A percentile compares a stretch with the other conserved stretches of the same genome.
These are phyloP conservation scores for Monarcha castaneiventris DNA, from an alignment of 2,113 vertebrate species.

Conservation along the genomic window DNA sequence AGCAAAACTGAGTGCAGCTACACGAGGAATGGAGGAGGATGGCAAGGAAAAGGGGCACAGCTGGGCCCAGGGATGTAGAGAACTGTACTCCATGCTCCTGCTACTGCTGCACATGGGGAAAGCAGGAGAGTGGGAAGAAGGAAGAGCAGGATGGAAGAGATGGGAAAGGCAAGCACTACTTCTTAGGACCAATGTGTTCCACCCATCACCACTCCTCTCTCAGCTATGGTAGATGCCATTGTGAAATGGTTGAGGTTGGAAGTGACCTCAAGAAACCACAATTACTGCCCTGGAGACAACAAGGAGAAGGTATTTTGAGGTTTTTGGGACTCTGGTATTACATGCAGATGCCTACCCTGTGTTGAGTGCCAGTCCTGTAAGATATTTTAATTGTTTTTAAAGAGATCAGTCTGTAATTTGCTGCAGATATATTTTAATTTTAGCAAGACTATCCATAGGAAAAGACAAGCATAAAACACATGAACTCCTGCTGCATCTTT, in stretches of 20 bases:
- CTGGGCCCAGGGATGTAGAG: background rate
- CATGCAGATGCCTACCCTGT: background rate
- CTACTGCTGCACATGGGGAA: background rate
- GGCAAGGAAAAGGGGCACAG: background rate
- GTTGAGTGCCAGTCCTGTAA: background rate
- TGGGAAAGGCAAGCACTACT: fast-evolving
- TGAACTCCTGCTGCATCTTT: background rate
- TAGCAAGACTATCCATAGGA: background rate
- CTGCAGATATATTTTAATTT: background rate
- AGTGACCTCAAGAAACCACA: background rate
- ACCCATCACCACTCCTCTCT: fast-evolving
- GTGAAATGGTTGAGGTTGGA: background rate
- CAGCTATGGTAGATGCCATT: background rate
- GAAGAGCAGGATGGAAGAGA: background rate
- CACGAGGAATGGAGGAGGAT: background rate
- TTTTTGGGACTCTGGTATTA: background rate
- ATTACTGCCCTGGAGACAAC: background rate
- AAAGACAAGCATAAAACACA: background rate
- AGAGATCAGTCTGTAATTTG: background rate
- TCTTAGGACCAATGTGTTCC: background rate
- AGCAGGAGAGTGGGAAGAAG: background rate
- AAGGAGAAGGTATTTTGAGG: background rate
- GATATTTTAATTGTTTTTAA: background rate
- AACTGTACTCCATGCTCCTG: background rate
- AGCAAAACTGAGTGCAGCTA: background rate